Evolutionary conservation across 2,113 vertebrate genomes (phyloP), one percentile per base, ranked within the genome.

Genomic region (Paraplagusia blochii): DNA sequence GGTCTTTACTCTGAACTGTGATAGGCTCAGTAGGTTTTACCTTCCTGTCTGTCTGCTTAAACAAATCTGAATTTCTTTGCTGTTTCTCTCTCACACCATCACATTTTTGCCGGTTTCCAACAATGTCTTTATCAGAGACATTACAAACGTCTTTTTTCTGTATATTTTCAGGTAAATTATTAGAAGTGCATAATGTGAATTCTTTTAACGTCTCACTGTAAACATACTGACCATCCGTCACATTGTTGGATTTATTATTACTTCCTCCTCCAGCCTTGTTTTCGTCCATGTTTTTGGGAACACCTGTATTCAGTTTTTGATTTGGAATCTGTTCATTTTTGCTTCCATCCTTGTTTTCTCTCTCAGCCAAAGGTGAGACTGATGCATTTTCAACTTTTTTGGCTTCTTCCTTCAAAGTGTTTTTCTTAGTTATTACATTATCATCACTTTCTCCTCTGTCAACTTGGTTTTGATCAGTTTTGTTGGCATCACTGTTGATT

Each of bases 161-260:
- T 43, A 36, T 10, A 60, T 39, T 29, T 11, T 9, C 22, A n/a
- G 39, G 35, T 47, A 40, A 53, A 55, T 44, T 4, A 55, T 68
- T 47, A 35, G n/a, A 13, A 55, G 9, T 46, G 1, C 53, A 63
- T 67, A 85, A 70, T 66, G 85, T 85, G 44, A 80, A 80, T 55
- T 85, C 74, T 79, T 85, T 88, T 33, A 75, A 79, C 47, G 74
- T 75, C 47, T 83, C 78, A 46, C 62, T 82, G 54, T 83, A 79
- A 67, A 80, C 66, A 66, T 64, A 79, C 1, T 69, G 63, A 58
- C 58, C 67, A 29, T 74, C 85, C 54, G 39, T 63, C n/a, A 47
- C 10, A 7, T 83, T 39, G 55, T 71, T 71, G 13, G 29, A 16
- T 22, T 11, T 75, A 33, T 17, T n/a, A 15, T n/a, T n/a, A 13